Conservation (phyloP, 2,113 vertebrate genomes). For the Sigmodon hispidus region DNA sequence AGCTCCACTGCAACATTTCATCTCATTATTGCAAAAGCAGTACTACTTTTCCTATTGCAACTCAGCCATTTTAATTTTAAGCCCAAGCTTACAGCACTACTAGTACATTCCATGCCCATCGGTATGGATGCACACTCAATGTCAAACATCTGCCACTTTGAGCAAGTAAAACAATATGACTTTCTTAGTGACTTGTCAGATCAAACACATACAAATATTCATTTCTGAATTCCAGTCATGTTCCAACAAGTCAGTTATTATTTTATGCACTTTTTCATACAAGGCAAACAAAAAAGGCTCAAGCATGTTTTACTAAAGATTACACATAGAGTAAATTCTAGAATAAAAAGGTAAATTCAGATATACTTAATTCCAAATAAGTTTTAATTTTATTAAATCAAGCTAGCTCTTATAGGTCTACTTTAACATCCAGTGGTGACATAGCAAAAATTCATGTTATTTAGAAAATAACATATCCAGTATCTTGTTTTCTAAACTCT, state of each 20-base stretch:
- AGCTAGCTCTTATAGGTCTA: not conserved
- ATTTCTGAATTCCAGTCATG: not conserved
- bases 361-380: not conserved
- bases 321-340: not conserved
- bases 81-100: accelerated
- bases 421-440: not conserved
- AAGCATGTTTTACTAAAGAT: not conserved
- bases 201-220: not conserved
- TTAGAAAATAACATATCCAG: not conserved
- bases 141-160: not conserved
- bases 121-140: not conserved
- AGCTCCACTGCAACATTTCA: not conserved
- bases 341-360: not conserved
- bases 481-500: not conserved
- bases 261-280: not conserved
- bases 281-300: not conserved
- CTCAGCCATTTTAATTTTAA: not conserved
- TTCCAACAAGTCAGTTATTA: not conserved
- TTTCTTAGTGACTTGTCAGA: not conserved
- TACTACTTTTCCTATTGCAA: not conserved
- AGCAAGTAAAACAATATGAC: not conserved
- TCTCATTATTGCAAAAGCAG: not conserved
- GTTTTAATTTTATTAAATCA: not conserved
- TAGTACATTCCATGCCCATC: not conserved
- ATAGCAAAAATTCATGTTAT: not conserved